Percentiles rank a stretch among this genome's conserved stretches.
Conservation (phyloP, 2,888 invertebrate genomes). For the Sicus ferrugineus region DNA sequence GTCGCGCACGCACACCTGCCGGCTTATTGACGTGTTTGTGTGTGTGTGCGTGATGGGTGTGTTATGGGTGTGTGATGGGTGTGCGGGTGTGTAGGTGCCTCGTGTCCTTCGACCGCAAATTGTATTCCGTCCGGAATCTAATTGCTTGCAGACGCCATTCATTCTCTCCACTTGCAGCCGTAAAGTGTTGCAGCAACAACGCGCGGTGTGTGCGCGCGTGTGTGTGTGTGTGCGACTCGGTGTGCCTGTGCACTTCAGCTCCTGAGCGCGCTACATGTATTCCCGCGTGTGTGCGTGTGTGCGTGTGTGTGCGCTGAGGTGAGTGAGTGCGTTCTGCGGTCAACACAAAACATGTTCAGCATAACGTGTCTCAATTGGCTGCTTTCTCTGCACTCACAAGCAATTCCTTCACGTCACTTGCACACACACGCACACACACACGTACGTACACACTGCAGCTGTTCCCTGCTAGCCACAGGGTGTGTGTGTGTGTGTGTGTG, state of each 20-base stretch:
- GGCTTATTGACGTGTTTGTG: too few relatives aligned
- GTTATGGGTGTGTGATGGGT: too few relatives aligned
- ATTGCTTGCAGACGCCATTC: background rate
- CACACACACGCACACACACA: background rate
- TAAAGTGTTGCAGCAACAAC: background rate
- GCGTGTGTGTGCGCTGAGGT: background rate
- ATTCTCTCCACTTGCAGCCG: background rate
- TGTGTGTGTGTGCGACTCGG: background rate
- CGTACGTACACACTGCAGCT: background rate
- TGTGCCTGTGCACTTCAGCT: too few relatives aligned
- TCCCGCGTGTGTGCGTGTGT: background rate
- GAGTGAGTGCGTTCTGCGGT: conserved; percentile 3
- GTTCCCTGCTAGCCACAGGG: background rate
- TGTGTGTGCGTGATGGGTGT: too few relatives aligned
- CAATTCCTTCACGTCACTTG: background rate
- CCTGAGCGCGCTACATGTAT: too few relatives aligned
- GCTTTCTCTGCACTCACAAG: background rate
- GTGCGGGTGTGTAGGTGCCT: background rate
- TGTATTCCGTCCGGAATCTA: background rate
- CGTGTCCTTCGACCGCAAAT: background rate
- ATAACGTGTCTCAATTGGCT: background rate
- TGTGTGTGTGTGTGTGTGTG: background rate
- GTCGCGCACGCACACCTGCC: too few relatives aligned
- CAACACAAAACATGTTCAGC: conserved; percentile 4
- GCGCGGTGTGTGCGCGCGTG: background rate